Conservation (phyloP, 2,113 vertebrate genomes). For the Chloropsis cyanopogon region DNA sequence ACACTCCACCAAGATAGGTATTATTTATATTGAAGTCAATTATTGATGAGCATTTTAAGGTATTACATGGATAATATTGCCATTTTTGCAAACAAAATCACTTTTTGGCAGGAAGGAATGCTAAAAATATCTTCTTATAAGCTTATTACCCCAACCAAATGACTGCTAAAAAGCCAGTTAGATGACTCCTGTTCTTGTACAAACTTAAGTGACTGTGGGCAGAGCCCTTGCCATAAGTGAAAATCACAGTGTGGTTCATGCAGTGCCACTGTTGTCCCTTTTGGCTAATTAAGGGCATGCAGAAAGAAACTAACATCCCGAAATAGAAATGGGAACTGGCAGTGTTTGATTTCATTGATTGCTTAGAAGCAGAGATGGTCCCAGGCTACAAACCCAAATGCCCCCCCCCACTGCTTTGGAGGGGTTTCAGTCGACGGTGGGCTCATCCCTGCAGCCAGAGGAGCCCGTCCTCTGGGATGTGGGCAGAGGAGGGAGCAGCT, state of each 20-base stretch:
- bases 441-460: not conserved
- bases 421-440: fast-evolving
- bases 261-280: constrained; percentile 27
- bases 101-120: constrained; percentile 60
- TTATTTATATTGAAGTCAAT: constrained; percentile 72
- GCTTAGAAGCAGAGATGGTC: constrained; percentile 4
- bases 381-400: not conserved
- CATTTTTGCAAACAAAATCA: constrained; percentile 49
- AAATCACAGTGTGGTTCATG: constrained; percentile 13
- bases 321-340: constrained; percentile 37
- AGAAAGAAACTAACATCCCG: not conserved
- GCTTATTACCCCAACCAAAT: not conserved
- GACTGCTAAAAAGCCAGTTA: not conserved
- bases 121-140: constrained; percentile 28
- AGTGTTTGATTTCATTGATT: constrained; percentile 37
- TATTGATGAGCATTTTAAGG: constrained; percentile 55
- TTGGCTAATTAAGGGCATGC: constrained; percentile 6
- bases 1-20: constrained; percentile 73
- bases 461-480: not conserved
- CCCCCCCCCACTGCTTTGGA: not conserved
- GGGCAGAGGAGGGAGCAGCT: not conserved
- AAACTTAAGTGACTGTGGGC: constrained; percentile 37
- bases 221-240: constrained; percentile 32
- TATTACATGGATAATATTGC: constrained; percentile 27
- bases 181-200: constrained; percentile 29